Evolutionary conservation across 2,113 vertebrate genomes (phyloP).

Genomic region (Setophaga petechia): DNA sequence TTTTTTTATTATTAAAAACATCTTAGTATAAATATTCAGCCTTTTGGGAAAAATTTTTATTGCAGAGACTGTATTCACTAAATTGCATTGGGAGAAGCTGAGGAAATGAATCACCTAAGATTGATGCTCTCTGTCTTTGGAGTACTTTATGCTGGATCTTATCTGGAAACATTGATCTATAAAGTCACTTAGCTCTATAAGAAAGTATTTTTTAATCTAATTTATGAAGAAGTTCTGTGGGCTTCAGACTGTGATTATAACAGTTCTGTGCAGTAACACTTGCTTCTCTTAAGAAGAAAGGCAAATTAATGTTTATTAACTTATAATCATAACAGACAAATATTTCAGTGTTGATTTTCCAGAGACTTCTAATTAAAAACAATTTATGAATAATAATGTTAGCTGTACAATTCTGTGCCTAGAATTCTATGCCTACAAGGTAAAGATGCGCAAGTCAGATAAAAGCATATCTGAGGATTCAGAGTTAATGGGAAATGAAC

Average conservation of each 20-base stretch:
- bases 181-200: slow-evolving; percentile 35
- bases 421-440: neutral
- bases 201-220: slow-evolving; percentile 17
- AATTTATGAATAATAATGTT: neutral
- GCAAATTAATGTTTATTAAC: neutral
- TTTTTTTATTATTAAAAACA: neutral
- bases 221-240: neutral
- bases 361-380: slow-evolving; percentile 10
- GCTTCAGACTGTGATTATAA: neutral
- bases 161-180: slow-evolving; percentile 29
- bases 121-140: slow-evolving; percentile 10
- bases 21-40: slow-evolving; percentile 1
- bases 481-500: neutral
- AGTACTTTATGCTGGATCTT: slow-evolving; percentile 8
- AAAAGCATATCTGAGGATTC: neutral
- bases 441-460: neutral
- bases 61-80: neutral
- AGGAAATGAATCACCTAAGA: slow-evolving; percentile 45
- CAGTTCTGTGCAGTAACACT: neutral
- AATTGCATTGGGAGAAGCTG: neutral
- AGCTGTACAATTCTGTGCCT: neutral
- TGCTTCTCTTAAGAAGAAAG: neutral
- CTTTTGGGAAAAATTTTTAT: neutral
- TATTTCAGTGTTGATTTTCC: neutral
- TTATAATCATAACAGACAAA: neutral